phyloP scores from a whole-genome alignment of 2,113 vertebrate species.

The Aptenodytes forsteri region DNA sequence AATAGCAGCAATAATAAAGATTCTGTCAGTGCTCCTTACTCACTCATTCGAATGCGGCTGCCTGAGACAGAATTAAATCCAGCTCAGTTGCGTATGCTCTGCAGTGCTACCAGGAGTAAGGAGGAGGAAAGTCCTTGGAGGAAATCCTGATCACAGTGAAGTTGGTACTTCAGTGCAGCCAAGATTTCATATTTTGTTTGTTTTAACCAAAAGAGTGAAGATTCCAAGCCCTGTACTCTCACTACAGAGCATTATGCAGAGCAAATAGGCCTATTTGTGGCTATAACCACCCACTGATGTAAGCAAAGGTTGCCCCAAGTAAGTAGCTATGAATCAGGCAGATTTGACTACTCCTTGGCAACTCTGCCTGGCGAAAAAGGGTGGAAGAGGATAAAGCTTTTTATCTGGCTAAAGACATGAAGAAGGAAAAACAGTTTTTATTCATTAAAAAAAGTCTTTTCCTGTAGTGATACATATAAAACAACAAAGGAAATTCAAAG shows the following conservation, averaged over 20 bases:
- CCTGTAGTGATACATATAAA: background rate
- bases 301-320: background rate
- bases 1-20: background rate
- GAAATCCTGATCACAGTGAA: background rate
- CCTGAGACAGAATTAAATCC: background rate
- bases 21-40: background rate
- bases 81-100: background rate
- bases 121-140: background rate
- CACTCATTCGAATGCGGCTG: background rate
- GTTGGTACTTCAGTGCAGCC: background rate
- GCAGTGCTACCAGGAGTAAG: background rate
- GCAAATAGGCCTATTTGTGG: background rate
- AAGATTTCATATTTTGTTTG: background rate
- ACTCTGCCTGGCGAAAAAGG: background rate
- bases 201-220: background rate
- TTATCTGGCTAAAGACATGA: background rate
- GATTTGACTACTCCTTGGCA: background rate
- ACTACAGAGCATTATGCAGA: background rate
- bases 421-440: background rate
- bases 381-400: background rate
- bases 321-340: background rate
- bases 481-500: background rate
- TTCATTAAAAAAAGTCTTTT: background rate
- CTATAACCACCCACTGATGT: background rate
- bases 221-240: background rate